phyloP scores from a whole-genome alignment of 2,113 vertebrate species.

The Sturnira hondurensis region DNA sequence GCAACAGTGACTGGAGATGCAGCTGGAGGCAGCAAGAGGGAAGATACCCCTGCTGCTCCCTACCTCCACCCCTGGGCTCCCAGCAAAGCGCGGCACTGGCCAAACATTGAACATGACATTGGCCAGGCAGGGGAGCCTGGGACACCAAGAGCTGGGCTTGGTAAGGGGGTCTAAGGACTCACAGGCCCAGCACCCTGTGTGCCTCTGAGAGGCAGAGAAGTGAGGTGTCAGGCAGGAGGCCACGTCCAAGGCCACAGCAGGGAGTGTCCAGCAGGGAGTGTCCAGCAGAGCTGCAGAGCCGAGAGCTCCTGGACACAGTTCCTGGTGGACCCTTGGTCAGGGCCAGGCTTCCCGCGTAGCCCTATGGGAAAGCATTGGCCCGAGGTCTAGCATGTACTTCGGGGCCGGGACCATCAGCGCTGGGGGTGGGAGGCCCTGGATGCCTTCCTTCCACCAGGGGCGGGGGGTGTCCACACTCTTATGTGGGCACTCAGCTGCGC shows the following conservation, averaged over 20 bases:
- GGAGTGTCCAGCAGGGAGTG: neutral
- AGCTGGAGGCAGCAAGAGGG: neutral
- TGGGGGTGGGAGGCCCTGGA: slow-evolving; percentile 32
- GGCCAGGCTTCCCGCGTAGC: neutral
- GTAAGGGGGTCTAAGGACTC: accelerated
- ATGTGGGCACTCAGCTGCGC: slow-evolving; percentile 45
- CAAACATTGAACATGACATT: neutral
- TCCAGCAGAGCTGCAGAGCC: neutral
- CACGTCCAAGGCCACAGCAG: accelerated
- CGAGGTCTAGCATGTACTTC: slow-evolving; percentile 41
- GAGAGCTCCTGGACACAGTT: accelerated
- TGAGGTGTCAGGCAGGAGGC: neutral
- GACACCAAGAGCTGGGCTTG: accelerated
- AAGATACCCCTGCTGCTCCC: accelerated
- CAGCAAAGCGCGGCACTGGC: accelerated
- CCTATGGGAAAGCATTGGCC: neutral
- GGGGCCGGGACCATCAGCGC: slow-evolving; percentile 42
- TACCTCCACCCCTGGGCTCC: neutral
- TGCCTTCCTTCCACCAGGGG: slow-evolving; percentile 43
- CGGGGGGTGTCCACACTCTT: neutral
- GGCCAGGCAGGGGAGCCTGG: accelerated
- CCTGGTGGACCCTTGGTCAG: neutral
- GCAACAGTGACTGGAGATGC: accelerated
- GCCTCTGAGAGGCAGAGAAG: neutral
- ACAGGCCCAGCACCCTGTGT: accelerated